Evolutionary conservation across 2,797 vertebrate genomes (phyloP), one percentile per base, ranked within the genome.

Genomic region (Steatocranus sp.): DNA sequence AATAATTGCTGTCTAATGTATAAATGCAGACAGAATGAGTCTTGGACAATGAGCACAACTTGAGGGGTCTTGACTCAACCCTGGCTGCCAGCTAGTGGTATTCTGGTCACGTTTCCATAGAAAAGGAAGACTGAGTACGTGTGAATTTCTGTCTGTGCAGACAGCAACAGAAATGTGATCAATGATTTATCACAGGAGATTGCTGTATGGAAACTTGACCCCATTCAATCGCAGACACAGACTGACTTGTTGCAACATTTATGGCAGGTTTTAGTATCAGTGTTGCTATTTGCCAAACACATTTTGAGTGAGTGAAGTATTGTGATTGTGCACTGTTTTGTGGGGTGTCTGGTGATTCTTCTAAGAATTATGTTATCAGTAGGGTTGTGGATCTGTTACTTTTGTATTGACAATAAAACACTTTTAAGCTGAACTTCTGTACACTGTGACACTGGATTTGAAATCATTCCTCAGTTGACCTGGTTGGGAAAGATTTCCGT

Each of bases 301-400:
- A 36, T 36, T 61, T 36, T 38, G 11, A 63, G 11, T 38, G 2
- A 0, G 2, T 38, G 0, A 1, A 63, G 32, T 14, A 14, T 63
- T 63, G 18, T 8, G 32, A 63, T 5, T 8, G 34, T 0, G n/a
- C 34, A 20, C 1, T 0, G 3, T 38, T 36, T 36, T 36, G n/a
- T 20, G 58, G 58, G 34, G 3, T 14, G 34, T 38, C n/a, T 63
- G 34, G n/a, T 20, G 32, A 63, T n/a, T 63, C 32, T 34, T 1
- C 18, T 20, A 5, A 63, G 32, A 0, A 32, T 58, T 0, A 15
- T 38, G 0, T 41, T 25, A 38, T 41, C n/a, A 15, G n/a, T 66
- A 66, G 1, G 2, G 1, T 7, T 43, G 2, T 68, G 14, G 38
- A 17, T 70, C 9, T 25, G 23, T 27, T 46, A 9, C 14, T 25